Conservation (phyloP, 2,113 vertebrate genomes). For the zebrafish (Danio rerio) region DNA sequence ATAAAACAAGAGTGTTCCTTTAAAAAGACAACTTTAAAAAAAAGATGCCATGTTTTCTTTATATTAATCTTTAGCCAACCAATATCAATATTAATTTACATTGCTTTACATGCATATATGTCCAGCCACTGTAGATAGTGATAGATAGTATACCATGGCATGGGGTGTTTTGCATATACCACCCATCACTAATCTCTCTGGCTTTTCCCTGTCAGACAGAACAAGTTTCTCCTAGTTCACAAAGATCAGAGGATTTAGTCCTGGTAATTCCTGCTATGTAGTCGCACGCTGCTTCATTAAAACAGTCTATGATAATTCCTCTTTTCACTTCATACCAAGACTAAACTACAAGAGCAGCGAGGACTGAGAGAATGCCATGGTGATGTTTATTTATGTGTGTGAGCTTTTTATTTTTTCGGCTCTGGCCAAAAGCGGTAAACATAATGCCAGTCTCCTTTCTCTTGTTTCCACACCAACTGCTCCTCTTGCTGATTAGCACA, state of each 20-base stretch:
- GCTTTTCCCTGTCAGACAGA: background rate
- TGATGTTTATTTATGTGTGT: slow-evolving; percentile 28
- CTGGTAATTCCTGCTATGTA: slow-evolving; percentile 6
- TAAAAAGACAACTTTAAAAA: no score
- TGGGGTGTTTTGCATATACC: background rate
- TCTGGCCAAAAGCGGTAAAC: slow-evolving; percentile 41
- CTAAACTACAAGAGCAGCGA: background rate
- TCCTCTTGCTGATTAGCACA: slow-evolving; percentile 5
- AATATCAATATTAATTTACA: no score
- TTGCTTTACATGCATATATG: background rate
- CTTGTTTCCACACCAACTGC: slow-evolving; percentile 33
- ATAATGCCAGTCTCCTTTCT: slow-evolving; percentile 9
- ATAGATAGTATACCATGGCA: background rate
- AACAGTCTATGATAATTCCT: slow-evolving; percentile 1
- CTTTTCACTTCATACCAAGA: slow-evolving; percentile 27
- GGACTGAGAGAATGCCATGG: slow-evolving; percentile 11
- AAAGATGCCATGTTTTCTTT: no score
- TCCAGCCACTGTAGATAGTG: no score
- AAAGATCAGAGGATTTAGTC: background rate
- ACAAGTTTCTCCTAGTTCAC: background rate
- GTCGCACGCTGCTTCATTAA: background rate
- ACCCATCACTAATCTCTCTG: background rate
- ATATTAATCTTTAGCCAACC: no score
- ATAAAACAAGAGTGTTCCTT: no score
- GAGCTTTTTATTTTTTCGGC: background rate